These are phyloP conservation scores for Corythucha ciliata DNA, from an alignment of 2,888 invertebrate genomes.

Conservation along the genomic window DNA sequence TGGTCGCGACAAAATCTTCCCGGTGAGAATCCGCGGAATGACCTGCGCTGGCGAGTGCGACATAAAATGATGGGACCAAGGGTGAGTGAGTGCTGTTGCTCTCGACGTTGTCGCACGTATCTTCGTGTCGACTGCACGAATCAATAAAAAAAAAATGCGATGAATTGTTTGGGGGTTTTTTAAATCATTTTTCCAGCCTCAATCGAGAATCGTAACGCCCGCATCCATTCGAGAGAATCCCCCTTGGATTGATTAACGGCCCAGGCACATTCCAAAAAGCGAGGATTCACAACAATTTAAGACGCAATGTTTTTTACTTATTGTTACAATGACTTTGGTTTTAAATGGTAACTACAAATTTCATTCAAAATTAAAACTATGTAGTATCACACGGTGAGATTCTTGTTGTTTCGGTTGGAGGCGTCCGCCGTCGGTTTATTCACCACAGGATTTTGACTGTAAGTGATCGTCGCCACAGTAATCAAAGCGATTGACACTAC, in stretches of 20 bases:
- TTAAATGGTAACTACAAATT: conserved; percentile 3
- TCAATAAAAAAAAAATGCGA: too few relatives aligned
- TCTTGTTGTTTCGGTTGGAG: conserved; percentile 19
- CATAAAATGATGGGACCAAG: conserved; percentile 25
- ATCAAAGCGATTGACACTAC: conserved; percentile 72
- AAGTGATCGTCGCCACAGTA: conserved; percentile 71
- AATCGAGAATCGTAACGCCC: not conserved
- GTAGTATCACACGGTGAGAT: not conserved
- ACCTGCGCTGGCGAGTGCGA: conserved; percentile 51
- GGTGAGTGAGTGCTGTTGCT: conserved; percentile 6
- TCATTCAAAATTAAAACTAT: not conserved
- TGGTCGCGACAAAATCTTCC: conserved; percentile 70
- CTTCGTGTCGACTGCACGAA: too few relatives aligned
- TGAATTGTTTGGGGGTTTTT: not conserved
- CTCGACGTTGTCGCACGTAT: not conserved
- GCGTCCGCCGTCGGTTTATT: too few relatives aligned
- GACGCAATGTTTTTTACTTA: too few relatives aligned
- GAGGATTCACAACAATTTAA: too few relatives aligned
- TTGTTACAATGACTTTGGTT: not conserved
- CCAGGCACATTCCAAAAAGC: too few relatives aligned
- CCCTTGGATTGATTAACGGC: conserved; percentile 15
- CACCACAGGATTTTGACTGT: conserved; percentile 89
- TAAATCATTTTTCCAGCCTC: not conserved
- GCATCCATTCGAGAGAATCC: conserved; percentile 12
- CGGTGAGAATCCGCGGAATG: conserved; percentile 58